A percentile compares a stretch with the other conserved stretches of the same genome.
These are phyloP conservation scores for Lagria hirta DNA, from an alignment of 2,888 invertebrate species.

Conservation along the genomic window DNA sequence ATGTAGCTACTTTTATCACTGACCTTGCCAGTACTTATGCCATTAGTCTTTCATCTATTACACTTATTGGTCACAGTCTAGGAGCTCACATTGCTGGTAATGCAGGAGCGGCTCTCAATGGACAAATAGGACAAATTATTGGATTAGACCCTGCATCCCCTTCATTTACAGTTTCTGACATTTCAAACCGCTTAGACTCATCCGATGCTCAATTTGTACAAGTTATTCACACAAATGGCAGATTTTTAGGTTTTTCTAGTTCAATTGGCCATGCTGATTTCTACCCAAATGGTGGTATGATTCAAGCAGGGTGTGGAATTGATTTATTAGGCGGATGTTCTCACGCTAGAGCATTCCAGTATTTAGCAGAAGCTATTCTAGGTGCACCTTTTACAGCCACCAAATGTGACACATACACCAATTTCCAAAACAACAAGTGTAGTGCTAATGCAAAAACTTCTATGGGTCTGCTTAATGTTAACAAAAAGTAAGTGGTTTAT, in stretches of 20 bases:
- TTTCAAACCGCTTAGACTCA: conserved; percentile 35
- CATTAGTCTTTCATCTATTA: conserved; percentile 30
- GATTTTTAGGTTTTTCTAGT: conserved; percentile 9
- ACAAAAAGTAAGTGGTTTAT: conserved; percentile 13
- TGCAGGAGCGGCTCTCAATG: conserved; percentile 35
- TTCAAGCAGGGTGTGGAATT: conserved; percentile 20
- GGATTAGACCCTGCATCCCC: conserved; percentile 44
- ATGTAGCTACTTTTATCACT: conserved; percentile 39
- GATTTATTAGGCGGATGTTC: conserved; percentile 23
- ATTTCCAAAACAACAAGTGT: conserved; percentile 5
- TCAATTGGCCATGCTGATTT: conserved; percentile 18
- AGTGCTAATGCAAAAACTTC: conserved; percentile 3
- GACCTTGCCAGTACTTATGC: conserved; percentile 29
- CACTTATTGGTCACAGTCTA: conserved; percentile 40
- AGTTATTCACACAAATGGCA: conserved; percentile 39
- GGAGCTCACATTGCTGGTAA: conserved; percentile 45
- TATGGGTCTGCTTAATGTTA: conserved; percentile 14
- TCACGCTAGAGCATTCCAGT: conserved; percentile 47
- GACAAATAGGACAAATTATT: conserved; percentile 38
- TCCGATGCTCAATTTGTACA: conserved; percentile 42
- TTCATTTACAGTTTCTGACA: conserved; percentile 30
- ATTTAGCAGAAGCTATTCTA: conserved; percentile 54
- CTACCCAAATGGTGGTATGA: conserved; percentile 19
- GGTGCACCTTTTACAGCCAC: conserved; percentile 8
- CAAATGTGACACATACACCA: conserved; percentile 4